phyloP scores from a whole-genome alignment of 1,140 invertebrate genomes.

The Sitophilus oryzae region DNA sequence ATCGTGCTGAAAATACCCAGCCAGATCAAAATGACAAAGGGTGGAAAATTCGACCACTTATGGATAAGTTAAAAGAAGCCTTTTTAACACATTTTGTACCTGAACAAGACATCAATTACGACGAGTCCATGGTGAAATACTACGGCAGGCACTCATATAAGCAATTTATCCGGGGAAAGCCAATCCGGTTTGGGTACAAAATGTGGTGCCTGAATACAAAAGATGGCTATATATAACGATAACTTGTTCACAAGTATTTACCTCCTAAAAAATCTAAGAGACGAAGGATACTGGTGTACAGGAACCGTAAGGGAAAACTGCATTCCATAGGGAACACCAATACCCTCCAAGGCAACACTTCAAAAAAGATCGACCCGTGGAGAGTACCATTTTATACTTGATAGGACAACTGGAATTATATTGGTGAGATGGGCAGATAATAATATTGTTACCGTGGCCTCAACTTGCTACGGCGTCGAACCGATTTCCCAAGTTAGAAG shows the following conservation, averaged over 20 bases:
- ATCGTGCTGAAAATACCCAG: constrained; percentile 22
- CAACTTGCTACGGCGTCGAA: constrained; percentile 25
- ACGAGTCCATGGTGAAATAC: constrained; percentile 42
- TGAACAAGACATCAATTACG: constrained; percentile 27
- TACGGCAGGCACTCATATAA: constrained; percentile 39
- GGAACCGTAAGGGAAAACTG: constrained; percentile 25
- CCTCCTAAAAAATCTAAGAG: constrained; percentile 26
- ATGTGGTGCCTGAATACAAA: constrained; percentile 38
- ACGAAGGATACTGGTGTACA: constrained; percentile 16
- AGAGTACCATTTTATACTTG: constrained; percentile 2
- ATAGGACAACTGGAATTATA: constrained; percentile 18
- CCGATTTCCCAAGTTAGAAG: constrained; percentile 34
- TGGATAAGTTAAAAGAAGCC: constrained; percentile 15
- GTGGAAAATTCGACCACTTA: constrained; percentile 16
- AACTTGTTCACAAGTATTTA: constrained; percentile 34
- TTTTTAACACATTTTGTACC: constrained; percentile 12
- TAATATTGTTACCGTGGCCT: constrained; percentile 31
- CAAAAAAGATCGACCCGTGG: constrained; percentile 10
- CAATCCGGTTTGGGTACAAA: constrained; percentile 39
- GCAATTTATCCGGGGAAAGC: constrained; percentile 39
- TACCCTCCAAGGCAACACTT: constrained; percentile 6
- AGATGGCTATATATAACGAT: constrained; percentile 35
- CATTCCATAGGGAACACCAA: constrained; percentile 17
- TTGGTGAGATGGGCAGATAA: constrained; percentile 34
- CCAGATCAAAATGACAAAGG: constrained; percentile 13